These are phyloP conservation scores for Galagoides demidoff DNA, from an alignment of 2,797 vertebrate species.

Conservation along the genomic window DNA sequence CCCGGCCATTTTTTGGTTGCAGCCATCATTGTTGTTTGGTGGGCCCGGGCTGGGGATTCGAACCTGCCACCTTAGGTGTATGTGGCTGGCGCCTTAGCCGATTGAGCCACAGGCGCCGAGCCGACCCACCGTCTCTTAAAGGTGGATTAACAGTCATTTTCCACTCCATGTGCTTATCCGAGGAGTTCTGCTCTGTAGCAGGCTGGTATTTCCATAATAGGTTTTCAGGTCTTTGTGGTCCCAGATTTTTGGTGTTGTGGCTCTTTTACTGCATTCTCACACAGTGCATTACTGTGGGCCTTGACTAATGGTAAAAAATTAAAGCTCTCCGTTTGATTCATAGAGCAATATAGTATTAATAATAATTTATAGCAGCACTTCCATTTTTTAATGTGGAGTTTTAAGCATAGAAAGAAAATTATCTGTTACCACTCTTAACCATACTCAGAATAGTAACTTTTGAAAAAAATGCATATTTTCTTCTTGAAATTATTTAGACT, in stretches of 20 bases:
- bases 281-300: not conserved
- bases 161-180: not conserved
- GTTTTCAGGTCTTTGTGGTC: not conserved
- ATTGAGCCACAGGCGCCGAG: too few species aligned
- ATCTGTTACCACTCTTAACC: not conserved
- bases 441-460: not conserved
- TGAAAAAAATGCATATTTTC: constrained; percentile 18
- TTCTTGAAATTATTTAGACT: not conserved
- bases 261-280: not conserved
- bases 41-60: too few species aligned
- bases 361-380: constrained; percentile 14
- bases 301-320: constrained; percentile 48
- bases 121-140: not conserved
- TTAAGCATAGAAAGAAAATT: not conserved
- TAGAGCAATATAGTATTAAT: constrained; percentile 10
- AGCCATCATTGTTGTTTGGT: too few species aligned
- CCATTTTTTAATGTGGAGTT: constrained; percentile 43
- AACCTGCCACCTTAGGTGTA: too few species aligned
- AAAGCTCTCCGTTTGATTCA: constrained; percentile 10
- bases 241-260: not conserved
- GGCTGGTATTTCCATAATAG: not conserved
- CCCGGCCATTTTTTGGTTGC: too few species aligned
- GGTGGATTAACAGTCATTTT: not conserved
- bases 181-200: not conserved
- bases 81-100: too few species aligned